A percentile compares a stretch with the other conserved stretches of the same genome.
Conservation (phyloP, 1,140 invertebrate species). For the Vollenhovia emeryi region DNA sequence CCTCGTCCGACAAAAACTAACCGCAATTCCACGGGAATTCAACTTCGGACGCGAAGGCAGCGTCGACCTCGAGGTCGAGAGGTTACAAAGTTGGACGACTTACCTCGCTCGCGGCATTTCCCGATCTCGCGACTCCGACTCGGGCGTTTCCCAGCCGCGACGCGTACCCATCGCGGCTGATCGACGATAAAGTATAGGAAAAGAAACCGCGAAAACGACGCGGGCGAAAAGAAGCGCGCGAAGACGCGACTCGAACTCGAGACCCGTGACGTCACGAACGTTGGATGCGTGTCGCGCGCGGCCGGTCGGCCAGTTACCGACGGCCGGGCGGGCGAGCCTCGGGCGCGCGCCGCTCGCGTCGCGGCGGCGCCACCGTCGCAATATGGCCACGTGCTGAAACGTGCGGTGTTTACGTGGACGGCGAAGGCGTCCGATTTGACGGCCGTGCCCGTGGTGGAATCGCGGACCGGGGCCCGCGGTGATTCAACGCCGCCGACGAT, state of each 20-base stretch:
- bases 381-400: constrained; percentile 82
- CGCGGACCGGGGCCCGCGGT: not conserved
- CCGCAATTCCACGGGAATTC: too few species aligned
- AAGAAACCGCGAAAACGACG: too few species aligned
- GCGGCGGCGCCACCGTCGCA: constrained; percentile 72
- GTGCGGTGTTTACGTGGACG: constrained; percentile 74
- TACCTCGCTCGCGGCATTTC: not conserved
- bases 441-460: not conserved
- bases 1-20: too few species aligned
- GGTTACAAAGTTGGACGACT: too few species aligned
- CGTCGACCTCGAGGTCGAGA: too few species aligned
- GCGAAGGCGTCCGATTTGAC: constrained; percentile 6
- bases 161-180: not conserved
- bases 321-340: not conserved
- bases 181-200: not conserved
- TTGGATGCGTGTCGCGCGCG: not conserved
- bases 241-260: not conserved
- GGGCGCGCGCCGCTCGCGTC: not conserved
- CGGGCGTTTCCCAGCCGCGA: not conserved
- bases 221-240: too few species aligned
- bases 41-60: too few species aligned
- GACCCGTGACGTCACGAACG: not conserved
- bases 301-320: not conserved
- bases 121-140: not conserved
- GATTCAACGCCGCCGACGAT: constrained; percentile 10